Base-by-base conservation (phyloP, 2,113 vertebrate species). In the Pituophis catenifer region DNA sequence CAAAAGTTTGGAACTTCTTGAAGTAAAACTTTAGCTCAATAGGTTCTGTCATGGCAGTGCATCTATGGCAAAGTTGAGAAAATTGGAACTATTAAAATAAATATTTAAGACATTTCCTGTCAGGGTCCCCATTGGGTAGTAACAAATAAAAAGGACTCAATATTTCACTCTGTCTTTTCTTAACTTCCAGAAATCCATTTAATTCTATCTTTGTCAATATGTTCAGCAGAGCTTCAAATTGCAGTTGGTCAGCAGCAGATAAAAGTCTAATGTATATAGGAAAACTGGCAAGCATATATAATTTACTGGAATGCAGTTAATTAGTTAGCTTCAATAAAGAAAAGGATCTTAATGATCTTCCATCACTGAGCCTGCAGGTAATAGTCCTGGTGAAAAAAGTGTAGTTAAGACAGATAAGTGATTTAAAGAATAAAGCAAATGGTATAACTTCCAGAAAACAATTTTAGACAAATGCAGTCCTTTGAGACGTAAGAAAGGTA, bases 381-480 rank as follows among this genome's bases (percentile, higher is more conserved):
- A 94, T 91, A 58, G 94, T 94, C 91, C 89, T 58, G 38, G 0
- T 91, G 15, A 91, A 13, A 89, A 26, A 59, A 58, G 9, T 54
- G 92, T 95, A 94, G 29, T 93, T 95, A 94, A 92, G 54, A 90
- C 55, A 92, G 4, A 24, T 62, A 62, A 86, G 44, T 55, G 92
- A 48, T 15, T 96, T 94, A 59, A 90, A 89, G 88, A 94, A 94
- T 92, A 8, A 95, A 86, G 92, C 92, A 90, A 81, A 96, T 13
- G 93, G 48, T 48, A 88, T 3, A 58, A 52, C 13, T 38, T 86
- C 8, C 48, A 38, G 7, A 90, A 44, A 53, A 62, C 17, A 53
- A 52, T n/a, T 48, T 91, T 86, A 92, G 48, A 38, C 10, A 75
- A 94, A 1, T 62, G 21, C 62, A 62, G 33, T 86, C 90, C 90